phyloP scores from a whole-genome alignment of 2,888 invertebrate species.

The Conchocele bisecta region DNA sequence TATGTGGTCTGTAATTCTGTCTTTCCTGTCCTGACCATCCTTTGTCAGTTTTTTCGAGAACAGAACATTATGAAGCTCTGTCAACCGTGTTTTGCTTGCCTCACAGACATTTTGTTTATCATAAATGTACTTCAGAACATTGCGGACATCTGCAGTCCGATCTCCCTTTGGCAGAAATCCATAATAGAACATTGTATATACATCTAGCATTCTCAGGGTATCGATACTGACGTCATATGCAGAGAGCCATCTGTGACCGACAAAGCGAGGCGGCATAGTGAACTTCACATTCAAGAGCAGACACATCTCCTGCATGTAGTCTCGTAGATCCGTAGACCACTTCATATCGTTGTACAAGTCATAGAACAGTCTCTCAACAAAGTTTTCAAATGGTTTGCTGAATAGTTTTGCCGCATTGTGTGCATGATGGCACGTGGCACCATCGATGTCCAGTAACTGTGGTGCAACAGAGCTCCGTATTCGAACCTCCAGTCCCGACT shows the following conservation, averaged over 20 bases:
- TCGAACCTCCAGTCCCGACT: constrained; percentile 59
- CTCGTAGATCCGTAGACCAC: constrained; percentile 56
- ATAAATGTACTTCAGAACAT: constrained; percentile 20
- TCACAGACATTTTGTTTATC: background rate
- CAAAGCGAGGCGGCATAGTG: constrained; percentile 50
- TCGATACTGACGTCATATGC: constrained; percentile 46
- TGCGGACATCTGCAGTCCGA: background rate
- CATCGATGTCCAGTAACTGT: constrained; percentile 67
- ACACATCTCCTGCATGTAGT: constrained; percentile 46
- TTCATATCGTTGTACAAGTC: constrained; percentile 62
- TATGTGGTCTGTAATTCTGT: background rate
- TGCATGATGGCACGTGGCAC: constrained; percentile 62
- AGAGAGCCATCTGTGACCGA: constrained; percentile 60
- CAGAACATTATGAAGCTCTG: background rate
- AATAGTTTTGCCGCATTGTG: constrained; percentile 67
- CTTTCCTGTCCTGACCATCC: constrained; percentile 18
- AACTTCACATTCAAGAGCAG: constrained; percentile 28
- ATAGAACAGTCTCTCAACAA: constrained; percentile 49
- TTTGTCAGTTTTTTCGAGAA: constrained; percentile 14
- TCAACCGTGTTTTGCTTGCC: background rate
- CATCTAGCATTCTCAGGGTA: constrained; percentile 47
- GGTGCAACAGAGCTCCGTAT: constrained; percentile 49
- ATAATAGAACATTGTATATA: constrained; percentile 34
- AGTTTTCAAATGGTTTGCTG: constrained; percentile 49
- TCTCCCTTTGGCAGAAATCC: constrained; percentile 7